These are phyloP conservation scores for Lanius collurio DNA, from an alignment of 2,113 vertebrate genomes.

Conservation along the genomic window DNA sequence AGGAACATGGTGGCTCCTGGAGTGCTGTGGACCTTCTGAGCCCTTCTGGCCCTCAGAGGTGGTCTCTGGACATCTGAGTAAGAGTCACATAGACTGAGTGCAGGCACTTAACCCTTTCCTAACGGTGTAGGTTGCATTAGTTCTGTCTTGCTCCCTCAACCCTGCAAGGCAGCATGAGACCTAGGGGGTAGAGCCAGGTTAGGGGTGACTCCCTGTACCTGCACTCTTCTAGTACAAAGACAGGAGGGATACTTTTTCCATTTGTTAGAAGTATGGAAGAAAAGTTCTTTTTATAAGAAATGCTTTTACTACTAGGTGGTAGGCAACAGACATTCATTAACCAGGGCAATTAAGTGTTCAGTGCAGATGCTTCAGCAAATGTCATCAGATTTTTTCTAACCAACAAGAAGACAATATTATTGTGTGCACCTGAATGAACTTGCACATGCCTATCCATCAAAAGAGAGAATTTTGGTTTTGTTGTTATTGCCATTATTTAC, in stretches of 20 bases:
- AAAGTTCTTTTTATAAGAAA: background rate
- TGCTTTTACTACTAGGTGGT: background rate
- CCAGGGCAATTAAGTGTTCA: background rate
- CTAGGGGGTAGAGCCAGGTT: background rate
- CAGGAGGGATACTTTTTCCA: background rate
- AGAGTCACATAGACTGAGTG: background rate
- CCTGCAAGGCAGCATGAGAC: background rate
- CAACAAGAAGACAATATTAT: background rate
- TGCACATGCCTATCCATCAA: background rate
- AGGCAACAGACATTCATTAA: background rate
- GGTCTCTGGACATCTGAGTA: background rate
- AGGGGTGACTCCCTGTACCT: background rate
- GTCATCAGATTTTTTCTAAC: background rate
- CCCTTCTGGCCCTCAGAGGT: background rate
- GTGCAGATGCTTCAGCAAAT: background rate
- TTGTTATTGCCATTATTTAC: background rate
- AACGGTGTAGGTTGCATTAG: accelerated
- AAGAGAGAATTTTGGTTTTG: background rate
- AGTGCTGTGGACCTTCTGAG: background rate
- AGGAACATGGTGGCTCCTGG: background rate
- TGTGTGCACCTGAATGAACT: background rate
- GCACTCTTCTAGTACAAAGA: background rate
- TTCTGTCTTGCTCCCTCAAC: background rate
- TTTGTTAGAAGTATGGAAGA: background rate
- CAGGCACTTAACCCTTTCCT: background rate